Base-by-base conservation (phyloP, 2,113 vertebrate genomes). In the Acanthisitta chloris region DNA sequence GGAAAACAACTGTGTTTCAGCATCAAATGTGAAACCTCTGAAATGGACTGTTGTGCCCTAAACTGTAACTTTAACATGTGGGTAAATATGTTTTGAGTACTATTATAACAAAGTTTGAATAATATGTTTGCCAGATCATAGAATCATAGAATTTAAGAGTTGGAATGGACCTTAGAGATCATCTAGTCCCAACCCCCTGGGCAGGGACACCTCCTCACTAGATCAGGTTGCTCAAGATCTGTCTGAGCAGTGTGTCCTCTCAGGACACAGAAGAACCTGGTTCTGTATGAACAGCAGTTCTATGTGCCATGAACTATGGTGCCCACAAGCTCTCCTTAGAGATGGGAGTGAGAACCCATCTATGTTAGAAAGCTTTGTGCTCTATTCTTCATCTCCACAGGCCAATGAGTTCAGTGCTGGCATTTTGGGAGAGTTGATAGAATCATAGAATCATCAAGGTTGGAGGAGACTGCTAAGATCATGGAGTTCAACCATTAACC, bases 301-400 rank as follows among this genome's bases (percentile, higher is more conserved):
- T 40, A 5, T 0, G 31, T n/a, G 45, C 67, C 19, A 3, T 16
- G 36, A 18, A 36, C 14, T 13, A 1, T 0, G 2, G n/a, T 40
- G 29, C n/a, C 48, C 26, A 5, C 23, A 4, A 9, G 1, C 36
- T 29, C 43, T 57, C 14, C 36, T 28, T 1, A 5, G 0, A 4
- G 19, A 8, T 10, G 73, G n/a, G 18, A 49, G 14, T 31, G 34
- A 11, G 28, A 49, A 18, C 36, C 31, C 8, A 13, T 5, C 21
- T 6, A 0, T 7, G 0, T 34, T 10, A n/a, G 46, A 65, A 42
- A 71, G 34, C 26, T 58, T 20, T 28, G 8, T 66, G 49, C 54
- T 85, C 34, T n/a, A 51, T 21, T 36, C 58, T 66, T 46, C 59
- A 3, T 19, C 7, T 3, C 71, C 15, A 20, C 69, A 69, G 66